Base-by-base conservation (phyloP, 1,140 invertebrate species). In the Cephus cinctus region DNA sequence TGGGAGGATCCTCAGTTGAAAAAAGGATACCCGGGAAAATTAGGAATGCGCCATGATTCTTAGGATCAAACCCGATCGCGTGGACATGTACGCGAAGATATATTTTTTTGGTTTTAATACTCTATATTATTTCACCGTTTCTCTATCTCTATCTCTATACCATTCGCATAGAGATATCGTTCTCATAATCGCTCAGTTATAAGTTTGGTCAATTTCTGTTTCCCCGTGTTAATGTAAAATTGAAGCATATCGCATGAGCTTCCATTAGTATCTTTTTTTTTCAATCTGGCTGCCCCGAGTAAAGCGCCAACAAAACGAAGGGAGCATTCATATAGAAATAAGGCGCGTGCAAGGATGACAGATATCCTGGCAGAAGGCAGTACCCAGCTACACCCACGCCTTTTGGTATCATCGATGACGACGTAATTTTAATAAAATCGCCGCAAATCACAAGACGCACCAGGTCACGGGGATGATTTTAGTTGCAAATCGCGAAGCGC, bases 401-500 rank as follows among this genome's bases (percentile, higher is more conserved):
- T 9, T 18, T n/a, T 34, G 20, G 36, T 31, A 51, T 22, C 42
- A 22, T 21, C 46, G 34, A 18, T 47, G 51, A 45, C 58, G 54
- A 55, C 54, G 57, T 69, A 57, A 68, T 71, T 73, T 67, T 71
- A 75, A 74, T 75, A 72, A 73, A 73, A 73, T 73, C 56, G 63
- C 68, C 67, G 71, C 64, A 71, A 74, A 75, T 75, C 71, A 73
- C 61, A 53, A 54, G 14, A 36, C 39, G 57, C 47, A 57, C 56
- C 47, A 53, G 52, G 53, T 58, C 57, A 57, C 58, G 64, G 55
- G 65, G 64, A 65, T 65, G 74, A 74, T 76, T 76, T 76, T 74
- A 75, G 73, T 74, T 75, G 71, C 71, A 74, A 74, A 75, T 76
- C 72, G 69, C 68, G 64, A 66, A 75, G 69, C 62, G 74, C 71